phyloP scores from a whole-genome alignment of 2,113 vertebrate species.

The Pachyramphus minor region DNA sequence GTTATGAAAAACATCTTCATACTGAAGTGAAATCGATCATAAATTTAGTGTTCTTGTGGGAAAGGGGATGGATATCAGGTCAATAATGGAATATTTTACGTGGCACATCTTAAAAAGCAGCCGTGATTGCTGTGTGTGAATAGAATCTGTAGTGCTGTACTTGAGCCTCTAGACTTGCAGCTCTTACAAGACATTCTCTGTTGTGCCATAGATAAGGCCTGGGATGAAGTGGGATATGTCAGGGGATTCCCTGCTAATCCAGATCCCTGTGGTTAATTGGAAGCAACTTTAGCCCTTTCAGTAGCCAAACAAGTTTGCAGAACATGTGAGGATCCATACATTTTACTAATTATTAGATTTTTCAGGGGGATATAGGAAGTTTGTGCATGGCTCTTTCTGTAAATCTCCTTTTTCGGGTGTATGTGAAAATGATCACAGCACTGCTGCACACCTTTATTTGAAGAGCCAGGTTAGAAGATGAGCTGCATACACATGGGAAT shows the following conservation, averaged over 20 bases:
- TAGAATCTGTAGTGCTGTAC: not conserved
- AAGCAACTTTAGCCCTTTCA: not conserved
- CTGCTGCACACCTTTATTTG: not conserved
- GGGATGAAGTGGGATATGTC: not conserved
- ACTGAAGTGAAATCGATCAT: not conserved
- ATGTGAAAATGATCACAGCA: not conserved
- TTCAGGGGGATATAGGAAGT: not conserved
- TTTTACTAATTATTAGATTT: not conserved
- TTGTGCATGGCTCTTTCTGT: not conserved
- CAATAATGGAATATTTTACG: not conserved
- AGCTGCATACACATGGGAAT: not conserved
- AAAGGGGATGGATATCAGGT: not conserved
- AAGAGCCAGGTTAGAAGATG: not conserved
- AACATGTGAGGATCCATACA: not conserved
- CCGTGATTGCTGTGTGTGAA: not conserved
- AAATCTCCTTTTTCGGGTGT: rapidly evolving
- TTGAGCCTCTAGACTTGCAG: not conserved
- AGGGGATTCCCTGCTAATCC: not conserved
- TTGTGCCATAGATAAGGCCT: not conserved
- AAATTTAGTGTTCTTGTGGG: not conserved
- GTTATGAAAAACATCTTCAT: not conserved
- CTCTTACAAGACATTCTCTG: not conserved
- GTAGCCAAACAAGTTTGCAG: not conserved
- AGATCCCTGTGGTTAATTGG: not conserved
- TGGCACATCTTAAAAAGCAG: not conserved